Conservation (phyloP, 2,888 invertebrate genomes). For the Dicyrtoma fusca region DNA sequence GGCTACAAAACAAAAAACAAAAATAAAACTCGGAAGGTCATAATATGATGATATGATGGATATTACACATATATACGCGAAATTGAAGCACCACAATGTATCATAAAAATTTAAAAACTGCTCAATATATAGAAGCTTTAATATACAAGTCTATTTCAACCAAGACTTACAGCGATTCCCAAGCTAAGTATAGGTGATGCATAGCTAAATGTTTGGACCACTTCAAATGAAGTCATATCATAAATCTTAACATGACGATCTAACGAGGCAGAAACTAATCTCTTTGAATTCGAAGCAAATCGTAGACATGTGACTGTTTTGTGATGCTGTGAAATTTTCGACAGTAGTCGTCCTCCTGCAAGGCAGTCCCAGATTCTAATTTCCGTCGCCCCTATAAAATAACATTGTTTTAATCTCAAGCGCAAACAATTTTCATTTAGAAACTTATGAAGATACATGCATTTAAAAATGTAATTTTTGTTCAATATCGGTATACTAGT, state of each 20-base stretch:
- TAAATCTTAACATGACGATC: conserved; percentile 94
- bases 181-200: conserved; percentile 89
- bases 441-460: too few relatives aligned
- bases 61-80: too few relatives aligned
- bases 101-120: too few relatives aligned
- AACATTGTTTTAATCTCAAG: too few relatives aligned
- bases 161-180: conserved; percentile 60
- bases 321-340: conserved; percentile 87
- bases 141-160: too few relatives aligned
- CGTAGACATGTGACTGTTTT: conserved; percentile 89
- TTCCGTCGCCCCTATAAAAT: conserved; percentile 73
- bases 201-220: conserved; percentile 85
- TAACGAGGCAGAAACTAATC: conserved; percentile 84
- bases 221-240: conserved; percentile 81
- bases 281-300: conserved; percentile 78
- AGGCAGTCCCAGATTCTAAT: conserved; percentile 93
- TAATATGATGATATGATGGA: too few relatives aligned
- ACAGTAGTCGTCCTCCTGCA: conserved; percentile 81
- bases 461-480: too few relatives aligned
- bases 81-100: too few relatives aligned
- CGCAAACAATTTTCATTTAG: too few relatives aligned
- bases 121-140: too few relatives aligned
- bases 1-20: conserved; percentile 60
- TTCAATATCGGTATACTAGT: too few relatives aligned
- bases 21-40: too few relatives aligned